phyloP scores from a whole-genome alignment of 2,113 vertebrate species.

The Oenanthe oenanthe region DNA sequence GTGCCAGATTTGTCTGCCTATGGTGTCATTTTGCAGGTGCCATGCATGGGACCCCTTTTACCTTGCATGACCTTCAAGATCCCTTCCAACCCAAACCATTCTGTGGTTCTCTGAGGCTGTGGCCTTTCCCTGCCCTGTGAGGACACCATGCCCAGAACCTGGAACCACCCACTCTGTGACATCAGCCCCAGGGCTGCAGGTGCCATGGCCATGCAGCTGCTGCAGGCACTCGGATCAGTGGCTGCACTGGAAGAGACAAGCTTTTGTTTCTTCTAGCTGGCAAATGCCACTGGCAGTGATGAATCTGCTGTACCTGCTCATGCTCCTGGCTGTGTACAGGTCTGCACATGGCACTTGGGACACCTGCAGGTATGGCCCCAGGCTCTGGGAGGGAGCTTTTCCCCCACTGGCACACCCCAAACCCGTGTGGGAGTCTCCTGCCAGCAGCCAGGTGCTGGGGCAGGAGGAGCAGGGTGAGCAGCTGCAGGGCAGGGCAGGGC shows the following conservation, averaged over 20 bases:
- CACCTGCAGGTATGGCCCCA: background rate
- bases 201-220: accelerated
- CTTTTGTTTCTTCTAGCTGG: background rate
- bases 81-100: background rate
- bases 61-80: background rate
- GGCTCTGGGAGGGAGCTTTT: background rate
- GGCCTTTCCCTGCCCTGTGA: background rate
- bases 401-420: background rate
- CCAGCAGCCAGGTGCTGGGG: background rate
- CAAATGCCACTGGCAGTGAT: background rate
- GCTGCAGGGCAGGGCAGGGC: background rate
- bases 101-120: background rate
- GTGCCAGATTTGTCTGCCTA: background rate
- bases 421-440: background rate
- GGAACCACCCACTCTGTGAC: background rate
- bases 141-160: background rate
- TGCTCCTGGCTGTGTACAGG: background rate
- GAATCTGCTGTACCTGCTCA: background rate
- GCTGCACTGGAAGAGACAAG: background rate
- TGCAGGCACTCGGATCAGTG: background rate
- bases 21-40: accelerated
- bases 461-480: accelerated
- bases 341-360: background rate
- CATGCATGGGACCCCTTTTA: background rate
- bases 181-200: background rate